Evolutionary conservation across 2,888 invertebrate genomes (phyloP), one percentile per base, ranked within the genome.

Genomic region (Cheilosia impressa): DNA sequence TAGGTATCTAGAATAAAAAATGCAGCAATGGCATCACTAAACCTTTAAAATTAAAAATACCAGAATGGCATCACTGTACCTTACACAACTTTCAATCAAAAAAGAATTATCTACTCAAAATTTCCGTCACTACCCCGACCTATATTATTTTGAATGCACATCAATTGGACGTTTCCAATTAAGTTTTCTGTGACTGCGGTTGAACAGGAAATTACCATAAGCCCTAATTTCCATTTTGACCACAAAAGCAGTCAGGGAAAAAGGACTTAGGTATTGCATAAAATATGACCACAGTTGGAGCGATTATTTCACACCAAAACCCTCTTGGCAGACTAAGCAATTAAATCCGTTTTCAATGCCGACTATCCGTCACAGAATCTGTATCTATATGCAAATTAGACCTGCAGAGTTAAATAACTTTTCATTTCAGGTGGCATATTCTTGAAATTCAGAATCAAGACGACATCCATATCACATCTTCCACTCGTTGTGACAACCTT

Each of bases 301-400:
- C 31, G 19, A 38, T 38, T 52, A 15, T 41, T 41, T 31, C 31
- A 22, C 43, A 45, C 73, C 60, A 66, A 60, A 60, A 50, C 31
- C 43, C 34, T 57, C 38, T 73, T 79, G 73, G 73, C 73, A 52
- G 24, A 13, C 52, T 15, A n/a, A 52, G 52, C 52, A 80, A 75
- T 80, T 75, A 68, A 73, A 80, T 80, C 10, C 66, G 62, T 73
- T 73, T 65, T 27, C 65, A 73, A 34, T 66, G 72, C 34, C 60
- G 55, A 34, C 45, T 31, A 13, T 22, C 69, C 31, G n/a, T 19
- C 62, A 13, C 17, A 31, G 17, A 58, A 50, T 38, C 10, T 38
- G 13, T 4, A 38, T 34, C 9, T 10, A 34, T 41, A 66, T 66
- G 66, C 60, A 75, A 68, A 80, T 68, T 53, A 34, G 66, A 43